Percentiles rank a stretch among this genome's conserved stretches.
Conservation (phyloP, 2,113 vertebrate genomes). For the Salvelinus sp. region DNA sequence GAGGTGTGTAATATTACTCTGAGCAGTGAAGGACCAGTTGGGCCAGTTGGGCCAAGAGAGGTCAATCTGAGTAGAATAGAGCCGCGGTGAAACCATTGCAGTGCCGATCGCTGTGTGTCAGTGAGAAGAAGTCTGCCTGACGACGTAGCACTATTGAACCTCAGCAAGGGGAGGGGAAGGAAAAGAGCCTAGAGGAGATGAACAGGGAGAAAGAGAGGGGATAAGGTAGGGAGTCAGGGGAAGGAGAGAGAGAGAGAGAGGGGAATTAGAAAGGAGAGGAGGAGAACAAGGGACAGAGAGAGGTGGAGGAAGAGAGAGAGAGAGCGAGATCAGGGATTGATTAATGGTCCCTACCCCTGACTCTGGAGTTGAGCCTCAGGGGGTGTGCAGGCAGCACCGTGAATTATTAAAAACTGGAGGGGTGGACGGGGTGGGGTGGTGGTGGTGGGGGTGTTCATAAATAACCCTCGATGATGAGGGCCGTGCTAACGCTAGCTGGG, state of each 20-base stretch:
- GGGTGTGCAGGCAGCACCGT: slow-evolving; percentile 69
- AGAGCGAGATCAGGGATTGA: slow-evolving; percentile 62
- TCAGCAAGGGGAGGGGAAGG: too few relatives aligned
- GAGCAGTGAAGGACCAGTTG: too few relatives aligned
- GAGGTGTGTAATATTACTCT: too few relatives aligned
- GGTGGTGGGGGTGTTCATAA: slow-evolving; percentile 51
- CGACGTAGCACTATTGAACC: neutral
- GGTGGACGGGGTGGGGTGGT: neutral
- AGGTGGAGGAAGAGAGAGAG: neutral
- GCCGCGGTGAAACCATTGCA: too few relatives aligned
- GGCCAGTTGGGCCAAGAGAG: too few relatives aligned
- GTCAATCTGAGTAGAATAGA: too few relatives aligned
- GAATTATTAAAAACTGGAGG: slow-evolving; percentile 77
- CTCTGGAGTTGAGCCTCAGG: slow-evolving; percentile 64
- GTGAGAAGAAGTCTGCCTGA: neutral
- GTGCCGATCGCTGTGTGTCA: neutral
- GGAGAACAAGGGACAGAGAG: too few relatives aligned
- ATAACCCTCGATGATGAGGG: slow-evolving; percentile 80
- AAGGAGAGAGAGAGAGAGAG: slow-evolving; percentile 23
- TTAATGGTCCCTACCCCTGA: slow-evolving; percentile 68
- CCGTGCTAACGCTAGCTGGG: slow-evolving; percentile 43
- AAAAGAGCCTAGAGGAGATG: neutral
- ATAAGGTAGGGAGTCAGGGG: slow-evolving; percentile 10
- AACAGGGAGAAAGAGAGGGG: slow-evolving; percentile 33
- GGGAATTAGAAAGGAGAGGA: neutral